These are phyloP conservation scores for Myotis lucifugus DNA, from an alignment of 2,113 vertebrate genomes.

Conservation along the genomic window DNA sequence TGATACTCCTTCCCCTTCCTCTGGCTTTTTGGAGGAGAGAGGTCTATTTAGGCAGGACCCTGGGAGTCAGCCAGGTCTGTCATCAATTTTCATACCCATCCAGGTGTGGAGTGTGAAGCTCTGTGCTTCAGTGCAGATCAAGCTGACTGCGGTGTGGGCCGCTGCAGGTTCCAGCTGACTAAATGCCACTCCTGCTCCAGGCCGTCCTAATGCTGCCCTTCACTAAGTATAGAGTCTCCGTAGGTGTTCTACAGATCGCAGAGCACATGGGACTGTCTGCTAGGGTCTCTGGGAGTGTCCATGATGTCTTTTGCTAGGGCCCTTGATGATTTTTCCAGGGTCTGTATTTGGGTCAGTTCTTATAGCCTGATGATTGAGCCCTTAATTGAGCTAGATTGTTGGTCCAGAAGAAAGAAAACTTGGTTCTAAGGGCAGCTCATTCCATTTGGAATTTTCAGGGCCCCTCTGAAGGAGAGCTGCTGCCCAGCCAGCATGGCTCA, in stretches of 20 bases:
- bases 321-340: neutral
- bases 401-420: neutral
- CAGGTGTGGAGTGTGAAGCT: neutral
- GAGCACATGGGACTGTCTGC: neutral
- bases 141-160: conserved; percentile 14
- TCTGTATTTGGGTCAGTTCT: conserved; percentile 9
- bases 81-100: conserved; percentile 9
- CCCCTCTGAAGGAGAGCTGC: neutral
- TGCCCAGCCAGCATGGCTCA: no score
- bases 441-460: neutral
- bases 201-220: neutral
- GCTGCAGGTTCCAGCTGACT: neutral
- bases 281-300: neutral
- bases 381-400: neutral
- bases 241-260: neutral
- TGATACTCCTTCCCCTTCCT: neutral
- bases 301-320: neutral
- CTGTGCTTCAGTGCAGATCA: conserved; percentile 20
- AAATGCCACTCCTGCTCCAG: conserved; percentile 44
- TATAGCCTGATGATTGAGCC: neutral
- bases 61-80: conserved; percentile 15
- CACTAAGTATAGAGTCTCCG: neutral
- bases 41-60: neutral
- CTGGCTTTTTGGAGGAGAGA: neutral
- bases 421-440: neutral